Evolutionary conservation across 2,797 vertebrate genomes (phyloP).

Genomic region (Falco biarmicus): DNA sequence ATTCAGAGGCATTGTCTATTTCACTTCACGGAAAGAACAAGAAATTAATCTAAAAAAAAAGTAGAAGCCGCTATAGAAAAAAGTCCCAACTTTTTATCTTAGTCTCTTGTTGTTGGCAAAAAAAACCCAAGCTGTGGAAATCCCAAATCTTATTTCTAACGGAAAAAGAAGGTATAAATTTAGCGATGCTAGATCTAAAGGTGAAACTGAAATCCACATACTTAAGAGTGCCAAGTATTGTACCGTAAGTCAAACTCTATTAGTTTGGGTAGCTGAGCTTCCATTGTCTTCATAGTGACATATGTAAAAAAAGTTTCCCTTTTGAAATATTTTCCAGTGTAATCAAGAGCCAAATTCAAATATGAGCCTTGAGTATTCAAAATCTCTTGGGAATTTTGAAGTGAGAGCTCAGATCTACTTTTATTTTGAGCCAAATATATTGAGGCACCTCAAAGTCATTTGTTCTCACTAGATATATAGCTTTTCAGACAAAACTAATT

Average conservation of each 20-base stretch:
- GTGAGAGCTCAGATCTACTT: not conserved
- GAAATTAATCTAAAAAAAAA: not conserved
- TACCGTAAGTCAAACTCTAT: not conserved
- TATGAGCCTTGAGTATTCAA: not conserved
- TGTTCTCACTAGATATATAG: not conserved
- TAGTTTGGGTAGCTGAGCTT: not conserved
- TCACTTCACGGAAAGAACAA: not conserved
- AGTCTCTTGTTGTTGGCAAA: conserved; percentile 57
- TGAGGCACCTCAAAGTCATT: not conserved
- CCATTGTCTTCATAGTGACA: not conserved
- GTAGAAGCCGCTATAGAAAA: not conserved
- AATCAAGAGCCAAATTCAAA: not conserved
- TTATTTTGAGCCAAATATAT: not conserved
- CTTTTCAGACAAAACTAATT: not conserved
- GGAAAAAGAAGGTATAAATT: not conserved
- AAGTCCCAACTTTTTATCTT: conserved; percentile 45
- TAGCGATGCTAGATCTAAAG: conserved; percentile 43
- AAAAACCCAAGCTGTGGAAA: conserved; percentile 62
- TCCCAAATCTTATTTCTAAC: conserved; percentile 65
- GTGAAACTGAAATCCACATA: not conserved
- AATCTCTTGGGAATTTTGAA: not conserved
- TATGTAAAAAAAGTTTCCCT: not conserved
- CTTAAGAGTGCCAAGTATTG: not conserved
- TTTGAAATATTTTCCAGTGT: not conserved
- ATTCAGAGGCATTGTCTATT: not conserved